Conservation (phyloP, 2,113 vertebrate species). For the Dryoscopus gambensis region DNA sequence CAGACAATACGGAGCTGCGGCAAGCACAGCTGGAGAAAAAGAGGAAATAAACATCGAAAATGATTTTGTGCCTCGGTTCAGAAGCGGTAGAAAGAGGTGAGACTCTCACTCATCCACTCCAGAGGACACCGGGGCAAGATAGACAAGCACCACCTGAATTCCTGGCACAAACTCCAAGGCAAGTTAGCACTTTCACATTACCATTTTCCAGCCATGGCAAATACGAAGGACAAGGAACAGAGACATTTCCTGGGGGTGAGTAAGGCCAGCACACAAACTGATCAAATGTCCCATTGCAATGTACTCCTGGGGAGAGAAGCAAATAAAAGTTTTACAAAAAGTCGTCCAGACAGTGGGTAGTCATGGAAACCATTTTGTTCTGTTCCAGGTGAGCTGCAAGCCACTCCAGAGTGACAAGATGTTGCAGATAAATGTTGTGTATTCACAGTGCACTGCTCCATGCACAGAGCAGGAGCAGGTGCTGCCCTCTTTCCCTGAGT, state of each 20-base stretch:
- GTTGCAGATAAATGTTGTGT: not conserved
- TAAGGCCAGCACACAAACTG: slow-evolving; percentile 89
- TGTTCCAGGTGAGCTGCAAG: not conserved
- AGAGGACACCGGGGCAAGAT: not conserved
- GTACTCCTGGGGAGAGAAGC: slow-evolving; percentile 71
- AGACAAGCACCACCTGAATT: not conserved
- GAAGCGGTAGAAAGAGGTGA: not conserved
- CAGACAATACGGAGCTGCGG: not conserved
- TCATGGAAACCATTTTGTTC: not conserved
- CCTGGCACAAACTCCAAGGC: not conserved
- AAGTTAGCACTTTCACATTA: slow-evolving; percentile 50
- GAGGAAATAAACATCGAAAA: accelerated
- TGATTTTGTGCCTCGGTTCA: not conserved
- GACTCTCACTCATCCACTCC: not conserved
- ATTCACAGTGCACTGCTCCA: not conserved
- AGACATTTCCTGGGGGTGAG: slow-evolving; percentile 87
- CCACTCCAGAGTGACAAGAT: not conserved
- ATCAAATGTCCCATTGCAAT: slow-evolving; percentile 89
- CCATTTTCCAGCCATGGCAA: slow-evolving; percentile 84
- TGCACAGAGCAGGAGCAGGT: not conserved
- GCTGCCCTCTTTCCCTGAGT: not conserved
- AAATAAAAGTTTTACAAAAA: not conserved
- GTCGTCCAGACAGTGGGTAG: not conserved
- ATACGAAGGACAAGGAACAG: slow-evolving; percentile 89
- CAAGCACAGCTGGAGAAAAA: not conserved